phyloP scores from a whole-genome alignment of 2,888 invertebrate genomes.

The Eudemis profundana region DNA sequence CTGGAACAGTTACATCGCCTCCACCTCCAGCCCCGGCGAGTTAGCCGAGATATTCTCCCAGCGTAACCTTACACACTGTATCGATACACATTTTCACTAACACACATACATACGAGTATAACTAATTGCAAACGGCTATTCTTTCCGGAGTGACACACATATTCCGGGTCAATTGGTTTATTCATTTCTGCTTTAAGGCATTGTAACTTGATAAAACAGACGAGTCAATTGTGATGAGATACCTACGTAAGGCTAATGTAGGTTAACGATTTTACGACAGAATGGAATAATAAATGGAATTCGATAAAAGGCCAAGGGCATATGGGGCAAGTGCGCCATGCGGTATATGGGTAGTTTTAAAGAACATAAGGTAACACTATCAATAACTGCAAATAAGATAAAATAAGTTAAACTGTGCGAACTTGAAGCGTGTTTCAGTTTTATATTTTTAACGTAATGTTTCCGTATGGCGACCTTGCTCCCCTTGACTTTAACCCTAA shows the following conservation, averaged over 20 bases:
- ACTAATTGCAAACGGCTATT: slow-evolving; percentile 34
- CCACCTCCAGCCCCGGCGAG: slow-evolving; percentile 58
- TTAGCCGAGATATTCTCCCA: slow-evolving; percentile 67
- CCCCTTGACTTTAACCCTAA: no score
- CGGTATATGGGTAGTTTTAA: no score
- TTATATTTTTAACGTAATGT: no score
- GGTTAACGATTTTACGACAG: not conserved
- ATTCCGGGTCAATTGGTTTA: slow-evolving; percentile 29
- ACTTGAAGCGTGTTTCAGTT: no score
- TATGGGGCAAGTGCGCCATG: no score
- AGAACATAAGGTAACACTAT: no score
- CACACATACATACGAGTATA: slow-evolving; percentile 13
- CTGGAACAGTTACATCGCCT: slow-evolving; percentile 70
- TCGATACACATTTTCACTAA: slow-evolving; percentile 34
- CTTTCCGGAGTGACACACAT: slow-evolving; percentile 31
- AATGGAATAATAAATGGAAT: not conserved
- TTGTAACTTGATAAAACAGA: not conserved
- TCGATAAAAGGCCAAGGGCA: not conserved
- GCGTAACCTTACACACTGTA: slow-evolving; percentile 63
- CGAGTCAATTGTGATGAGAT: not conserved
- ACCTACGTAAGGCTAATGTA: not conserved
- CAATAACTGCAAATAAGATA: no score
- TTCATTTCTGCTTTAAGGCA: not conserved
- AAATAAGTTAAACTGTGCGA: no score
- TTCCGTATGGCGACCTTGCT: no score